phyloP scores from a whole-genome alignment of 2,797 vertebrate genomes.

The Rousettus madagascariensis region DNA sequence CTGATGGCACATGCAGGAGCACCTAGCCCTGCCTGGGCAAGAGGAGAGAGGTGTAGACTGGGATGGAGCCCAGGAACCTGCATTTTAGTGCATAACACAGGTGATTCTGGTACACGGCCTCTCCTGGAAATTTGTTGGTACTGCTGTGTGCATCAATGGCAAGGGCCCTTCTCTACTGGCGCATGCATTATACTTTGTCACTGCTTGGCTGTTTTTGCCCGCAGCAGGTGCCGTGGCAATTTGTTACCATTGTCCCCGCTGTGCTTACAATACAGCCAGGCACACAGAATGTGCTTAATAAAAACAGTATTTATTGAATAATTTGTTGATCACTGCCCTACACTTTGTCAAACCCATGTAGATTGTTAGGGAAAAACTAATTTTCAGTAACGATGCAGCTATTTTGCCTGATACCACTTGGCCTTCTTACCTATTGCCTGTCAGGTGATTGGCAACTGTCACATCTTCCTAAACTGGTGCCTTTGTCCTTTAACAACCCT shows the following conservation, averaged over 20 bases:
- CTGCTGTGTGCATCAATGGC: accelerated
- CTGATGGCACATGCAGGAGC: neutral
- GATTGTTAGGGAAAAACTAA: neutral
- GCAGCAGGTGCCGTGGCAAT: neutral
- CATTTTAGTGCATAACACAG: too few relatives aligned
- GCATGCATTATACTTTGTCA: neutral
- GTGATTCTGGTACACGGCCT: neutral
- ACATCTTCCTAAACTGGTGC: neutral
- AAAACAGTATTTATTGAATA: neutral
- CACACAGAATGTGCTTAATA: neutral
- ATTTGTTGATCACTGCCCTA: neutral
- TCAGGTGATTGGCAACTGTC: neutral
- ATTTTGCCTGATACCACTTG: neutral
- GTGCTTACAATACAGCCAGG: neutral
- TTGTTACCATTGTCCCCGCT: neutral
- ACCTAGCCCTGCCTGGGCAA: neutral
- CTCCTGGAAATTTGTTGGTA: neutral
- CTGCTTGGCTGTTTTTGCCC: neutral
- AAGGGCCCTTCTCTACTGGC: neutral
- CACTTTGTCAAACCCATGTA: neutral
- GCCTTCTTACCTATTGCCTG: neutral
- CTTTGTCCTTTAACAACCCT: neutral
- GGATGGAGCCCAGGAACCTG: neutral
- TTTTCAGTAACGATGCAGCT: neutral
- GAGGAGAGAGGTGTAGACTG: neutral